Evolutionary conservation across 2,797 vertebrate species (phyloP), one percentile per base, ranked within the genome.

Genomic region (Lacerta bilineata): DNA sequence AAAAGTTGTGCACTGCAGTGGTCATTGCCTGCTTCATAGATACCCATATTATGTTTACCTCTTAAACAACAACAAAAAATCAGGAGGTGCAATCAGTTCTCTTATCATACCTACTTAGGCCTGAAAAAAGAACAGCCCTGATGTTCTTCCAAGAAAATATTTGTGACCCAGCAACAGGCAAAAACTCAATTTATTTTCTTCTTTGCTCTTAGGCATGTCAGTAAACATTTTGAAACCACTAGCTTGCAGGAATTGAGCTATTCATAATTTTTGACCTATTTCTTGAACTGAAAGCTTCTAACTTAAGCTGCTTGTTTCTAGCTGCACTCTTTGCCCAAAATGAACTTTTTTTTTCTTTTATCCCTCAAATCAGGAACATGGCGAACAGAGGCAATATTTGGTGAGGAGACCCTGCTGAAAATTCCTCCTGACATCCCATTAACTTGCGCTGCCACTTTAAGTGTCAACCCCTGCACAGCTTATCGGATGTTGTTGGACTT

Each of bases 381-480:
- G 99, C 94, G 97, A 94, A 98, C 98, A 0, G 94, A 93, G 18
- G 98, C 97, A 0, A 97, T 98, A 89, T 95, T 98, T 43, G 93
- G 94, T 0, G 97, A 98, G 88, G 91, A 97, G 4, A 89, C 87
- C 29, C 94, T 99, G 90, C 94, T 98, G 66, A 93, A 94, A 2
- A 88, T 99, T 36, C 98, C 98, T 0, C 96, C 91, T 3, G 97
- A 98, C 93, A 97, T 99, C 89, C 98, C 99, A 0, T 29, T 99
- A 89, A 95, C 97, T 91, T 97, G 97, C 0, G 98, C 99, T 0
- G 98, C 99, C 90, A 99, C 98, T 0, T 93, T 99, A 50, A 94
- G 98, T 0, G 97, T 99, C 89, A 99, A 99, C 92, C 98, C 99
- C 88, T 99, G 98, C 96, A 99, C 99, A 0, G 99, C 98, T 29